Percentiles rank a stretch among this genome's conserved stretches.
Evolutionary conservation across 2,888 invertebrate genomes (phyloP).

Genomic region (Pachliopta kotzebuea): DNA sequence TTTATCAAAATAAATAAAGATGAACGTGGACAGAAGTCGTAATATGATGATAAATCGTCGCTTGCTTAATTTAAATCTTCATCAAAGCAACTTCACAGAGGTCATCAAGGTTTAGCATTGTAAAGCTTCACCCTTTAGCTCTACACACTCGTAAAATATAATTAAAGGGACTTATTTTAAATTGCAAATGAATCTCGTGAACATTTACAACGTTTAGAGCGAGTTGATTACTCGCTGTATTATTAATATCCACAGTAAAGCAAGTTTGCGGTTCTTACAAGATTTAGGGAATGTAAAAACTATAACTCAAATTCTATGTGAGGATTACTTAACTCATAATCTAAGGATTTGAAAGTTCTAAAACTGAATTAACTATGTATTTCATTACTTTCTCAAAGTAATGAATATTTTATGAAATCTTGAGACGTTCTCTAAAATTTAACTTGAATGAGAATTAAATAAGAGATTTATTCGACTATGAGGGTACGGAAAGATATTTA

Average conservation of each 20-base stretch:
- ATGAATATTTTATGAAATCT: slow-evolving; percentile 11
- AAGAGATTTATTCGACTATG: not conserved
- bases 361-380: slow-evolving; percentile 6
- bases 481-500: not conserved
- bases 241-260: not conserved
- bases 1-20: not conserved
- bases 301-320: too few relatives aligned
- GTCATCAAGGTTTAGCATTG: not conserved
- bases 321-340: not conserved
- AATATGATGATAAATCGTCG: not conserved
- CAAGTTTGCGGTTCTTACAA: not conserved
- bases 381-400: slow-evolving; percentile 1
- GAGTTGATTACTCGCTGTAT: not conserved
- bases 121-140: not conserved
- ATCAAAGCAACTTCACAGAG: not conserved
- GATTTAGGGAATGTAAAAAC: not conserved
- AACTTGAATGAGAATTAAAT: not conserved
- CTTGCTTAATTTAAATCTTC: not conserved
- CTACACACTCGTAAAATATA: not conserved
- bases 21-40: not conserved
- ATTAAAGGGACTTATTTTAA: slow-evolving; percentile 12
- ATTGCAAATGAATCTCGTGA: slow-evolving; percentile 5
- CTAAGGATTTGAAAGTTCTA: not conserved
- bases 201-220: slow-evolving; percentile 1
- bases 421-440: not conserved